Evolutionary conservation across 1,140 invertebrate genomes (phyloP).

Genomic region (Grapholita molesta): DNA sequence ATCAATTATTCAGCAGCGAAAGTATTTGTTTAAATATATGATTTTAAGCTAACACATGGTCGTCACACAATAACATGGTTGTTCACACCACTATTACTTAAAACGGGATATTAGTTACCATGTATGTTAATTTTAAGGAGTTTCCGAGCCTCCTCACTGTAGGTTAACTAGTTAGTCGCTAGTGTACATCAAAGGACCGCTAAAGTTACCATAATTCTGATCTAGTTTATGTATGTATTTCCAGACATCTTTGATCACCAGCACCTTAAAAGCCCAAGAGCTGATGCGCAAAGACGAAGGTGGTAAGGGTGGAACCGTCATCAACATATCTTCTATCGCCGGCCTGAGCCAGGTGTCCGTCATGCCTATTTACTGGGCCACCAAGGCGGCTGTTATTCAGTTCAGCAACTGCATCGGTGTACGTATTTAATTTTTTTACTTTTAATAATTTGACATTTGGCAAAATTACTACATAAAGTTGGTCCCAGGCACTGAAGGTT

Average conservation of each 20-base stretch:
- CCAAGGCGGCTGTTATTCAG: constrained; percentile 79
- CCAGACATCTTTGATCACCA: constrained; percentile 55
- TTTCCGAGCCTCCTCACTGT: too few relatives aligned
- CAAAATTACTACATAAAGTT: too few relatives aligned
- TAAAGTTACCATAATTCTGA: not conserved
- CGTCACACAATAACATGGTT: too few relatives aligned
- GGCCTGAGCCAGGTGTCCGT: constrained; percentile 71
- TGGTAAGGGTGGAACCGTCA: constrained; percentile 70
- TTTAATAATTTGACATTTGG: too few relatives aligned
- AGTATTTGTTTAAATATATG: too few relatives aligned
- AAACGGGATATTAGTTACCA: too few relatives aligned
- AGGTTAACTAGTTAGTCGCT: too few relatives aligned
- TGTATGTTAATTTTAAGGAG: too few relatives aligned
- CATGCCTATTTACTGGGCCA: constrained; percentile 78
- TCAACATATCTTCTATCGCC: constrained; percentile 76
- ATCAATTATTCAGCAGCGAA: too few relatives aligned
- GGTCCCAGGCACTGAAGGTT: too few relatives aligned
- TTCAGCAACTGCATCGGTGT: constrained; percentile 75
- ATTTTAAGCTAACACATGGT: too few relatives aligned
- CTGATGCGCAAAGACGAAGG: constrained; percentile 76
- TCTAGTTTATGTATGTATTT: constrained; percentile 21
- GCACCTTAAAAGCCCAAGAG: constrained; percentile 70
- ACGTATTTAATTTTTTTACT: not conserved
- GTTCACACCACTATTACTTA: too few relatives aligned
- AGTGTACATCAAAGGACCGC: not conserved